A percentile compares a stretch with the other conserved stretches of the same genome.
phyloP scores from a whole-genome alignment of 2,113 vertebrate species.

The Sterna hirundo region DNA sequence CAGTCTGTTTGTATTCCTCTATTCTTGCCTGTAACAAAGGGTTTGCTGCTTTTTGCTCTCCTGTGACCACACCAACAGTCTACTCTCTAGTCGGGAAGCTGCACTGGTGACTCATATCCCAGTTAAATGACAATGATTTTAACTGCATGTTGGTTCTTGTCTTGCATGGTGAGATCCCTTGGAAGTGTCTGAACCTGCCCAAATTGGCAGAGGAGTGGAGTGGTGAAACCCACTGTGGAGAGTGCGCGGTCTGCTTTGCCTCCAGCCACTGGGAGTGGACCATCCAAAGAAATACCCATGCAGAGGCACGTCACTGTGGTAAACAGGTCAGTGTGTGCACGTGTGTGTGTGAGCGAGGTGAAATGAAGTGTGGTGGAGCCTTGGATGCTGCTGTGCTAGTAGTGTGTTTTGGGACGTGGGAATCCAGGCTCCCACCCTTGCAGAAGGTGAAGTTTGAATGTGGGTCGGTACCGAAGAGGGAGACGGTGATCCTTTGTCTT shows the following conservation, averaged over 20 bases:
- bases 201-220: not conserved
- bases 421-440: rapidly evolving
- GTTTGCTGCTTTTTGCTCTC: not conserved
- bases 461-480: not conserved
- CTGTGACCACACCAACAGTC: rapidly evolving
- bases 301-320: slow-evolving; percentile 61
- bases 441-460: not conserved
- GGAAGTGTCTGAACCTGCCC: not conserved
- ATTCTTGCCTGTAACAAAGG: not conserved
- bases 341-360: not conserved
- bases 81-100: not conserved
- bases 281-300: slow-evolving; percentile 44
- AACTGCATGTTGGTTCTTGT: not conserved
- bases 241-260: slow-evolving; percentile 13
- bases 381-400: no score
- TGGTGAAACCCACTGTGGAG: slow-evolving; percentile 42
- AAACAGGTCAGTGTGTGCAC: slow-evolving; percentile 58
- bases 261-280: slow-evolving; percentile 52
- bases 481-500: not conserved
- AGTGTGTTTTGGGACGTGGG: not conserved
- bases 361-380: no score
- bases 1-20: not conserved
- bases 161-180: rapidly evolving
- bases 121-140: not conserved
- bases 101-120: not conserved